phyloP scores from a whole-genome alignment of 2,113 vertebrate genomes.

The Urocynchramus pylzowi region DNA sequence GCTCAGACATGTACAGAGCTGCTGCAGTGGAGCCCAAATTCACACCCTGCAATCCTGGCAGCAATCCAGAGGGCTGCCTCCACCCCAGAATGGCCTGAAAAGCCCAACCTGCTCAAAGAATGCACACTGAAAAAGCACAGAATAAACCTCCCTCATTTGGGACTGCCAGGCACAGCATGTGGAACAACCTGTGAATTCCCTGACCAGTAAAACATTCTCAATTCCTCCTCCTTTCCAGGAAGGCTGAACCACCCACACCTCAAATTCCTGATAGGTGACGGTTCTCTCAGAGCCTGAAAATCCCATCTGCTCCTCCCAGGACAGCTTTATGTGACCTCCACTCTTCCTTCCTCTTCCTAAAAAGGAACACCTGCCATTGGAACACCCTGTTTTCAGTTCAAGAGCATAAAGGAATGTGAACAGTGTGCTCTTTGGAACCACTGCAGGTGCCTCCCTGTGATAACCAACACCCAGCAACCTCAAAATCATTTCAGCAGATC shows the following conservation, averaged over 20 bases:
- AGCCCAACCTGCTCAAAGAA: slow-evolving; percentile 17
- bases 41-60: background rate
- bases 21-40: background rate
- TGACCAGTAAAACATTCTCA: background rate
- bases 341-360: background rate
- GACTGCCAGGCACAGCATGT: background rate
- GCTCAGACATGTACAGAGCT: background rate
- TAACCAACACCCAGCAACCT: background rate
- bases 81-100: background rate
- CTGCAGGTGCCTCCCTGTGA: background rate
- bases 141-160: background rate
- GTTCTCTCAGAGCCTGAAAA: background rate
- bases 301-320: background rate
- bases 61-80: background rate
- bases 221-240: background rate
- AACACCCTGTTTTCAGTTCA: background rate
- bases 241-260: slow-evolving; percentile 13
- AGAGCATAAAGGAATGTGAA: background rate
- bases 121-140: background rate
- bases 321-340: background rate
- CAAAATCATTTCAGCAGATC: background rate
- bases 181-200: background rate
- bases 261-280: background rate
- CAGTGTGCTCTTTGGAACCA: background rate
- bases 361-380: background rate